Evolutionary conservation across 1,140 invertebrate species (phyloP), one percentile per base, ranked within the genome.

Genomic region (Grapholita molesta): DNA sequence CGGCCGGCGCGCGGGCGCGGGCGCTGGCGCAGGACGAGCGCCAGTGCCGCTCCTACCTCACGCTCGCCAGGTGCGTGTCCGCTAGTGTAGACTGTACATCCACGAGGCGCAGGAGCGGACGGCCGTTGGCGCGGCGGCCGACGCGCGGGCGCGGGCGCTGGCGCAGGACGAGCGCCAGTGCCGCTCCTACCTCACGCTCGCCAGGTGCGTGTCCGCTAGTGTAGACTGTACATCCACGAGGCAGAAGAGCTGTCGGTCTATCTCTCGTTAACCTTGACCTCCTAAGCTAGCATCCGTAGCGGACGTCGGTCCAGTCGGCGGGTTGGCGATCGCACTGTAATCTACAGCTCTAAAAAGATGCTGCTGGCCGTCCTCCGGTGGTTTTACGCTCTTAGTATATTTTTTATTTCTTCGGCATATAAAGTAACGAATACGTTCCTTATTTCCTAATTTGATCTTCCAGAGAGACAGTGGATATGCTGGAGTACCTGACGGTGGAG

Each of bases 401-500:
- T n/a, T n/a, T n/a, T n/a, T n/a, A n/a, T n/a, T n/a, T n/a, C n/a
- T n/a, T n/a, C n/a, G n/a, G n/a, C n/a, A n/a, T n/a, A n/a, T n/a
- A n/a, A n/a, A n/a, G n/a, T n/a, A n/a, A n/a, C n/a, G n/a, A n/a
- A 30, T 3, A 30, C 7, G 0, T 21, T 66, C 3, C 28, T 21
- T 15, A 32, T n/a, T 30, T 66, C 11, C 69, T 2, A 0, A 5
- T 42, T 28, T 9, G 28, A 15, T 11, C 35, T 74, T 80, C 8
- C 74, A 92, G 94, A 72, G 98, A 99, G 86, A 99, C 98, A 4
- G 98, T 99, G 53, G 97, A 99, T 80, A 99, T 99, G 97, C 97
- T 99, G 89, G 97, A 99, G 84, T 99, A 99, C 90, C 93, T 99
- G 64, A 99, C 98, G 5, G 95, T 96, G 61, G 96, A 99, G 77